Percentiles rank a stretch among this genome's conserved stretches.
Conservation (phyloP, 2,888 invertebrate genomes). For the Ornithoptera priamus region DNA sequence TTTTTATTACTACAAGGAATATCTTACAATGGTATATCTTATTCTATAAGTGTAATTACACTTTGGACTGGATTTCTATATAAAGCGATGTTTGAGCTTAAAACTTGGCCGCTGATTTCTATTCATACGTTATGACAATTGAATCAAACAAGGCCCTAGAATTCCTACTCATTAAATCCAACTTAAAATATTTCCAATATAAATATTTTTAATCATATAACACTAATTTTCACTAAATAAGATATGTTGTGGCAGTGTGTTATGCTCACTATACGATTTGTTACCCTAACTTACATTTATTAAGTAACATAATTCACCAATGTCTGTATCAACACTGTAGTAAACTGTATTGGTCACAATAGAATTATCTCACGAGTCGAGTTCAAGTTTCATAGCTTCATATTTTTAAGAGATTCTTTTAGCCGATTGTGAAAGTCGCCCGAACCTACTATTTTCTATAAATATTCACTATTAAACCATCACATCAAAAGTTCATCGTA, state of each 20-base stretch:
- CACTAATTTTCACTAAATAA: neutral
- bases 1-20: conserved; percentile 30
- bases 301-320: neutral
- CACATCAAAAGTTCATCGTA: conserved; percentile 19
- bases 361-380: neutral
- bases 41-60: conserved; percentile 19
- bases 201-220: neutral
- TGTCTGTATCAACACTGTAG: neutral
- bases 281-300: neutral
- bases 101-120: neutral
- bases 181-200: neutral
- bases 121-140: conserved; percentile 10
- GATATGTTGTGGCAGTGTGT: neutral
- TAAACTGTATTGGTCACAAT: neutral
- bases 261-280: neutral
- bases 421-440: conserved; percentile 6
- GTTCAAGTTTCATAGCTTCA: conserved; percentile 2
- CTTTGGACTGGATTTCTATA: conserved; percentile 22
- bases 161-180: neutral
- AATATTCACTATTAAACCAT: conserved; percentile 29
- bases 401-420: conserved; percentile 8
- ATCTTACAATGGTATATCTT: conserved; percentile 30
- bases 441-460: conserved; percentile 11
- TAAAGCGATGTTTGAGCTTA: conserved; percentile 9
- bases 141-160: conserved; percentile 12